A percentile compares a stretch with the other conserved stretches of the same genome.
Conservation (phyloP, 1,140 invertebrate genomes). For the silkworm (Bombyx mori) region DNA sequence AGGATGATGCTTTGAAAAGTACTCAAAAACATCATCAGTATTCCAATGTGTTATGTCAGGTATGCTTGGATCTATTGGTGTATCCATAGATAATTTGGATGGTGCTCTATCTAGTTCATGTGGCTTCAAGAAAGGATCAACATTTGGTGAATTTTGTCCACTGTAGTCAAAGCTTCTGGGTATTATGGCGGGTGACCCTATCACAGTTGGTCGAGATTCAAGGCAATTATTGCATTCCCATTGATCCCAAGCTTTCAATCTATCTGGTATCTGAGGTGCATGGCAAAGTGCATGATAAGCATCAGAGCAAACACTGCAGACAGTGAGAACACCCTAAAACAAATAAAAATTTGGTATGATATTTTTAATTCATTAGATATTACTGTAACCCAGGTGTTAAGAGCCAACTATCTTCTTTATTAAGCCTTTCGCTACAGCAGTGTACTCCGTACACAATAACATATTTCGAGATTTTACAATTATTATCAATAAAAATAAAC, state of each 20-base stretch:
- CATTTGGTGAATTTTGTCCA: conserved; percentile 26
- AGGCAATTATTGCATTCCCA: conserved; percentile 74
- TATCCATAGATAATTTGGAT: conserved; percentile 43
- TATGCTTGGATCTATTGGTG: conserved; percentile 76
- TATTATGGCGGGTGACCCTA: conserved; percentile 45
- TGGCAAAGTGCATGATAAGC: conserved; percentile 86
- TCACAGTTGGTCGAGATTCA: conserved; percentile 50
- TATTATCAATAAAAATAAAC: too few species aligned
- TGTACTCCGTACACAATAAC: too few species aligned
- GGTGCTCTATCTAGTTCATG: conserved; percentile 56
- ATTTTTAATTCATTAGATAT: too few species aligned
- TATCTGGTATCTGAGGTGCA: conserved; percentile 73
- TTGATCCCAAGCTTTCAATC: conserved; percentile 69
- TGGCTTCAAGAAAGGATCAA: conserved; percentile 60
- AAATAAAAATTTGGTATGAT: conserved; percentile 1
- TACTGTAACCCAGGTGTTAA: too few species aligned
- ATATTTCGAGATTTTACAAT: too few species aligned
- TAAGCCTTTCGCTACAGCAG: too few species aligned
- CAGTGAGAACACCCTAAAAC: conserved; percentile 78
- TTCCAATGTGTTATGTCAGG: conserved; percentile 87
- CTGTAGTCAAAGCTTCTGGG: conserved; percentile 37
- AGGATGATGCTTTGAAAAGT: conserved; percentile 81
- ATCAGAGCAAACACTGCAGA: conserved; percentile 87
- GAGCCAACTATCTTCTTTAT: too few species aligned
- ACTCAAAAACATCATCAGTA: conserved; percentile 84